Evolutionary conservation across 2,797 vertebrate species (phyloP), one percentile per base, ranked within the genome.

Genomic region (Parotocinclus haroldoi): DNA sequence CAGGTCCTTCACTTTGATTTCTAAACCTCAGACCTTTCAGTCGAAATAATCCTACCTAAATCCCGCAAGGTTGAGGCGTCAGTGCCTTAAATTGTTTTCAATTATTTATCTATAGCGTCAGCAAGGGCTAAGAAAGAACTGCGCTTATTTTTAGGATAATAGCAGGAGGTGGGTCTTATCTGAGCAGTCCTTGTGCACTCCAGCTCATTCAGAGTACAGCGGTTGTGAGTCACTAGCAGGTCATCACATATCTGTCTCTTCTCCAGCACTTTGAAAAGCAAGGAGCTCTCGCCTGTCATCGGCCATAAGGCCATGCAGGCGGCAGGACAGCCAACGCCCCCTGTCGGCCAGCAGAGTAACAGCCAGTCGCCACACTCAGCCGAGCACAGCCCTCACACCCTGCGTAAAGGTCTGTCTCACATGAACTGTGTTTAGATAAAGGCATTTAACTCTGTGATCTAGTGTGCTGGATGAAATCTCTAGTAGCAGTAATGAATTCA

Each of bases 371-470:
- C 88, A 58, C 91, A 84, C 12, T 89, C 91, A 5, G 87, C 87
- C 62, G 95, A 96, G 81, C 95, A 96, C 87, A 97, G 96, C 80
- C 96, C 96, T 10, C 95, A 91, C 79, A 88, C 89, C 18, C 87
- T 93, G 59, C 91, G 92, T 81, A 96, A 96, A 95, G 96, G 95
- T 96, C 70, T 72, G 76, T 58, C 9, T 9, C 19, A 27, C 16
- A 10, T 27, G 10, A 11, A 16, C 10, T 37, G 42, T n/a, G 13
- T n/a, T 12, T 74, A n/a, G 38, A 14, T 14, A 45, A 60, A n/a
- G 40, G 40, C 13, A 19, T 9, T 11, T 40, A 4, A 66, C 14
- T 66, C 40, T 12, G n/a, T 40, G 17, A 19, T 16, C 16, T 42
- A 4, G 50, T n/a, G 12, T 17, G 37, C 14, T 17, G 40, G 39